These are phyloP conservation scores for Rhinogobius similis DNA, from an alignment of 2,113 vertebrate genomes.

Conservation along the genomic window DNA sequence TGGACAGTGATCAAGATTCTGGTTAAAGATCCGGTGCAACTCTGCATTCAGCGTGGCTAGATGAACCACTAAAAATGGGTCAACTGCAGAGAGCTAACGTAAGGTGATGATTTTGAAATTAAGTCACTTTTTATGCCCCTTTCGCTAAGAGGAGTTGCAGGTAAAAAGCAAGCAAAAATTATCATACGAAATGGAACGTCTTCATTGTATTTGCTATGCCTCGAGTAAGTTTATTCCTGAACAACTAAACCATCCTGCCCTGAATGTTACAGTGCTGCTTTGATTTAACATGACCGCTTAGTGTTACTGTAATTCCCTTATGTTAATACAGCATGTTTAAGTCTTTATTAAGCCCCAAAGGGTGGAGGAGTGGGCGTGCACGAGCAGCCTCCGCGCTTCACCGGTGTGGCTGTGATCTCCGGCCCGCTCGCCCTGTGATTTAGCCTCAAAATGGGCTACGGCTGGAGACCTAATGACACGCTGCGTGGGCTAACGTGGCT, in stretches of 20 bases:
- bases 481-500: conserved; percentile 71
- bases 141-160: no score
- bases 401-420: conserved; percentile 67
- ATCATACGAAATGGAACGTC: no score
- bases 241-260: background rate
- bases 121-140: no score
- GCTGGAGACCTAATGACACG: conserved; percentile 73
- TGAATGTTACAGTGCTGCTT: background rate
- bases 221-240: background rate
- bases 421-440: conserved; percentile 68
- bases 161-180: no score
- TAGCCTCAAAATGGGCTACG: conserved; percentile 69
- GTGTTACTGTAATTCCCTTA: conserved; percentile 38
- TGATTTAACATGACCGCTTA: background rate
- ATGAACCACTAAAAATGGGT: no score
- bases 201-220: no score
- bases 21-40: no score
- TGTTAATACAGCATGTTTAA: conserved; percentile 49
- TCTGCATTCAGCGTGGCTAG: no score
- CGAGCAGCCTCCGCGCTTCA: conserved; percentile 46
- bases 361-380: conserved; percentile 47
- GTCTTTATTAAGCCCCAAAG: conserved; percentile 49
- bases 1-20: no score
- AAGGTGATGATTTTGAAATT: no score
- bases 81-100: no score